A percentile compares a stretch with the other conserved stretches of the same genome.
Conservation (phyloP, 2,113 vertebrate species). For the Callorhinus ursinus region DNA sequence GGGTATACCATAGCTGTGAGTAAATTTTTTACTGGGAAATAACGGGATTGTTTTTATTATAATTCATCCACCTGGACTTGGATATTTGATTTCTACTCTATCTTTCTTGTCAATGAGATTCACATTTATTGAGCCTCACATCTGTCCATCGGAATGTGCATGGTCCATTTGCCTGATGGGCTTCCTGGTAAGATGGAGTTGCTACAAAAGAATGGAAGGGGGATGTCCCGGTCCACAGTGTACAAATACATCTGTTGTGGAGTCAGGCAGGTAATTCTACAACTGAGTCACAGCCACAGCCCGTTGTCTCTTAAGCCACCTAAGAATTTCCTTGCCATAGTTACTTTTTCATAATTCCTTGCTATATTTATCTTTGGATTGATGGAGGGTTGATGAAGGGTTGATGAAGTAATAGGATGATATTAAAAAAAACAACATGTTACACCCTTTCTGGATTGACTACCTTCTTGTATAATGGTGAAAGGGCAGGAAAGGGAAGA, state of each 20-base stretch:
- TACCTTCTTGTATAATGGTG: neutral
- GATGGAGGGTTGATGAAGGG: neutral
- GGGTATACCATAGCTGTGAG: neutral
- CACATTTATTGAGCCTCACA: neutral
- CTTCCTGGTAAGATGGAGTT: neutral
- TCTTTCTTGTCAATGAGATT: neutral
- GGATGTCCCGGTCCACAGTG: neutral
- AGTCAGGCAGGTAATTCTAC: neutral
- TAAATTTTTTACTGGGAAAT: neutral
- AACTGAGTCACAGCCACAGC: neutral
- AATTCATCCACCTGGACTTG: neutral
- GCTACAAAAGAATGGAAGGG: neutral
- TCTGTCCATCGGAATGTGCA: neutral
- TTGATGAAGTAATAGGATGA: constrained; percentile 11
- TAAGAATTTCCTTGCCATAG: neutral
- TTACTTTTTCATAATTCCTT: neutral
- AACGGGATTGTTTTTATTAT: neutral
- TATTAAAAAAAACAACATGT: neutral
- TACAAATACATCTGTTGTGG: neutral
- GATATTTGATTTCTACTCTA: neutral
- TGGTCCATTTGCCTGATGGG: neutral
- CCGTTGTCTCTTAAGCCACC: neutral
- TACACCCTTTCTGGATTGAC: constrained; percentile 10
- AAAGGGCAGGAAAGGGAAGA: neutral
- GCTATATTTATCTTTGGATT: neutral